These are phyloP conservation scores for Branchipolynoe longqiensis DNA, from an alignment of 2,888 invertebrate genomes.

Conservation along the genomic window DNA sequence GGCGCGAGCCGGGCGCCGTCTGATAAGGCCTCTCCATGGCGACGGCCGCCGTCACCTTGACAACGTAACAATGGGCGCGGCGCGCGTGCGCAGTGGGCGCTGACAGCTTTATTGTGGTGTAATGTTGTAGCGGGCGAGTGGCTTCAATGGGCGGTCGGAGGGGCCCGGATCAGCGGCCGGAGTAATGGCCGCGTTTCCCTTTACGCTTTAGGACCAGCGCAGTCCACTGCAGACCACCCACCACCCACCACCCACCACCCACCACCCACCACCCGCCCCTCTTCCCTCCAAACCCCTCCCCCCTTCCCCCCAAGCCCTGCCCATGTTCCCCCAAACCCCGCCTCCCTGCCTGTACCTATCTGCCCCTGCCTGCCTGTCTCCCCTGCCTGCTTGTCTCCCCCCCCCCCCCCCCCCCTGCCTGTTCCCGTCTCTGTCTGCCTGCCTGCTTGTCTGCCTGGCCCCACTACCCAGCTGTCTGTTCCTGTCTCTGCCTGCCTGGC, in stretches of 20 bases:
- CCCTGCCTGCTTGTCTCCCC: too few relatives aligned
- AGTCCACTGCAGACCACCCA: too few relatives aligned
- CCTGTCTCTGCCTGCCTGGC: slow-evolving; percentile 4
- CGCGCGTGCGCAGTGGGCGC: slow-evolving; percentile 6
- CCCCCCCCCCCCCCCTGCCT: too few relatives aligned
- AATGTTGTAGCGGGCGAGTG: slow-evolving; percentile 40
- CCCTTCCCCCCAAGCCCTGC: too few relatives aligned
- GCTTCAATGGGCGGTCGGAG: slow-evolving; percentile 18
- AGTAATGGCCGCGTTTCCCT: slow-evolving; percentile 23
- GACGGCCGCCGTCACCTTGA: slow-evolving; percentile 36
- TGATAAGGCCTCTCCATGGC: slow-evolving; percentile 49
- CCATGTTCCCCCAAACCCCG: too few relatives aligned
- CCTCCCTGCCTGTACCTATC: too few relatives aligned
- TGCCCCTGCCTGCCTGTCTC: too few relatives aligned
- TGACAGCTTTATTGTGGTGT: slow-evolving; percentile 51
- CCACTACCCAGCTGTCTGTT: neutral
- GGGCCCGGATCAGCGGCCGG: neutral
- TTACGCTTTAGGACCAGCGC: too few relatives aligned
- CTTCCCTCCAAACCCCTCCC: too few relatives aligned
- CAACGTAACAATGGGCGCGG: slow-evolving; percentile 45
- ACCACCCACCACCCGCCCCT: too few relatives aligned
- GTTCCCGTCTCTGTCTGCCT: neutral
- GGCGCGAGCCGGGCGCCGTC: neutral
- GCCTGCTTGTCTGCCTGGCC: neutral
- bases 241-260: too few relatives aligned